Percentiles rank a stretch among this genome's conserved stretches.
phyloP scores from a whole-genome alignment of 2,113 vertebrate genomes.

The Leucopsar rothschildi region DNA sequence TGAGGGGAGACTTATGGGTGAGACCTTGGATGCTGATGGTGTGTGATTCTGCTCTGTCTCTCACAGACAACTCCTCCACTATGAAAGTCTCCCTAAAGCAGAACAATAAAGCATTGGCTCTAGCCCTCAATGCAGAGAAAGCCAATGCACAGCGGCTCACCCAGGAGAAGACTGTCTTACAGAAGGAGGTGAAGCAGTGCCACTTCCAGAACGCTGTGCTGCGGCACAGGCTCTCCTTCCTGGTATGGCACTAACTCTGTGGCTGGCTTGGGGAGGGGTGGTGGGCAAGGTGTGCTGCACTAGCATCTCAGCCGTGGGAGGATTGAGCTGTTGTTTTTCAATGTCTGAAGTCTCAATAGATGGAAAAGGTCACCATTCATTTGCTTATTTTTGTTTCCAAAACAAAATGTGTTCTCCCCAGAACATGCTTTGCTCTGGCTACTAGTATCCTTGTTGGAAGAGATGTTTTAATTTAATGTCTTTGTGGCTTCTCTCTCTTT shows the following conservation, averaged over 20 bases:
- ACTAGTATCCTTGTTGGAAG: background rate
- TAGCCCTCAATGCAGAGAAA: conserved; percentile 77
- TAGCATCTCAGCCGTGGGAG: background rate
- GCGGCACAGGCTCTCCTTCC: conserved; percentile 75
- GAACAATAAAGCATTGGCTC: conserved; percentile 85
- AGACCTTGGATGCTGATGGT: background rate
- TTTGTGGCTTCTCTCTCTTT: background rate
- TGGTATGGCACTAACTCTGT: conserved; percentile 60
- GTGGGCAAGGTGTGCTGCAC: background rate
- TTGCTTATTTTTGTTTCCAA: background rate
- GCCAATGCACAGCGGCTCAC: conserved; percentile 67
- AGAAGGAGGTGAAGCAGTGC: conserved; percentile 74
- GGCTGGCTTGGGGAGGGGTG: background rate
- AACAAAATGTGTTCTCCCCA: background rate
- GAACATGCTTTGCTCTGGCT: background rate
- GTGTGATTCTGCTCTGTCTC: background rate
- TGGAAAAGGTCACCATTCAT: background rate
- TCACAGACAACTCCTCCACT: conserved; percentile 81
- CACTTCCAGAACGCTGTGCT: conserved; percentile 76
- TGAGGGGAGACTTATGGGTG: background rate
- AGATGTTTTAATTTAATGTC: background rate
- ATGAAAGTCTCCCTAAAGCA: conserved; percentile 82
- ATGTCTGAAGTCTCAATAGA: background rate
- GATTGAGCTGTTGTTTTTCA: background rate
- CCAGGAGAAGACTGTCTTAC: conserved; percentile 68